Evolutionary conservation across 2,888 invertebrate species (phyloP).

Genomic region (Aspidapion aeneum): DNA sequence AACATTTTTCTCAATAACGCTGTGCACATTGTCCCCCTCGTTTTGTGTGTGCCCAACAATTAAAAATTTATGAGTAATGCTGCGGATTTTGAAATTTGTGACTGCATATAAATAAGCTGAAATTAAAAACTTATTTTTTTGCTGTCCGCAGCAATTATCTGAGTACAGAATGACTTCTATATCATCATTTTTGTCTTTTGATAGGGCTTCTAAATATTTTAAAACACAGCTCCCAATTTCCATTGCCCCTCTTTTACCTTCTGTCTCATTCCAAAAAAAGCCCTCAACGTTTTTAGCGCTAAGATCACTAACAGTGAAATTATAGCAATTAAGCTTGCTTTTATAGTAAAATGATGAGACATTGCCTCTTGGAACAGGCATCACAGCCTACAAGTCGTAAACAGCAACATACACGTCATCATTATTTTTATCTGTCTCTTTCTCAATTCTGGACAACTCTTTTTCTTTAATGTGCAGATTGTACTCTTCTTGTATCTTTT

Average conservation of each 20-base stretch:
- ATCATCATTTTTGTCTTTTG: neutral
- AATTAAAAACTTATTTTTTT: neutral
- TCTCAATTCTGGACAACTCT: conserved; percentile 3
- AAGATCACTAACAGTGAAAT: conserved; percentile 32
- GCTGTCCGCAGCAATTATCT: neutral
- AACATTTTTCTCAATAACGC: neutral
- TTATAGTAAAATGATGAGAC: conserved; percentile 29
- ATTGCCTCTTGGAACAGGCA: conserved; percentile 1
- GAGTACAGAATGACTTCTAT: neutral
- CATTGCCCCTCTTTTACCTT: conserved; percentile 25
- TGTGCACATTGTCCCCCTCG: neutral
- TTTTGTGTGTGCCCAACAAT: neutral
- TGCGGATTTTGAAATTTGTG: neutral
- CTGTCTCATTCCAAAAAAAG: conserved; percentile 36
- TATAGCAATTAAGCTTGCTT: conserved; percentile 24
- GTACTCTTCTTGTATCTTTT: conserved; percentile 2
- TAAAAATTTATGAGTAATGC: neutral
- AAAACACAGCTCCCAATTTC: conserved; percentile 27
- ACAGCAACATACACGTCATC: conserved; percentile 2
- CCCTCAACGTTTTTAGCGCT: conserved; percentile 20
- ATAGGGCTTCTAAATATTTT: neutral
- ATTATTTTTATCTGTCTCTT: conserved; percentile 3
- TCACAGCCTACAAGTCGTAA: conserved; percentile 6
- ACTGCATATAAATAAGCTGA: neutral
- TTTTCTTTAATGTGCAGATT: conserved; percentile 3